Conservation (phyloP, 2,888 invertebrate species). For the Agrotis segetum region DNA sequence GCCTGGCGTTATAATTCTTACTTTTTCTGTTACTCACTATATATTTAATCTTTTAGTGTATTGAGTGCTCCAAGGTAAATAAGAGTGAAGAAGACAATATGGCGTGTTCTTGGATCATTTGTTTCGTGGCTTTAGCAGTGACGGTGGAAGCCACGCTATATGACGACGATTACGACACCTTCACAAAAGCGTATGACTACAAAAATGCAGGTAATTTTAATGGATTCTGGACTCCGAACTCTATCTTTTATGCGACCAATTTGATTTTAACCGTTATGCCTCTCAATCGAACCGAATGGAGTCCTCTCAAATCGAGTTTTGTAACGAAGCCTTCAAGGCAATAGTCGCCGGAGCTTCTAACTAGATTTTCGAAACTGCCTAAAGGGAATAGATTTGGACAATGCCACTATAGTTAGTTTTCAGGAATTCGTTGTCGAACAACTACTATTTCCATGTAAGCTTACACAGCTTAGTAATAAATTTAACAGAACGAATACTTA, state of each 20-base stretch:
- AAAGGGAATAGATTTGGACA: slow-evolving; percentile 63
- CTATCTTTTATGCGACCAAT: slow-evolving; percentile 64
- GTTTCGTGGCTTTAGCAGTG: slow-evolving; percentile 75
- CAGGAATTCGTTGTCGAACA: not conserved
- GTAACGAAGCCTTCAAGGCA: slow-evolving; percentile 73
- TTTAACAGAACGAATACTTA: slow-evolving; percentile 2
- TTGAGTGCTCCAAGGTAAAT: slow-evolving; percentile 62
- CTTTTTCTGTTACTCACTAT: slow-evolving; percentile 3
- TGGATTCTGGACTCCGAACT: slow-evolving; percentile 46
- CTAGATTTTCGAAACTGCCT: slow-evolving; percentile 67
- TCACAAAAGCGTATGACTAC: slow-evolving; percentile 85
- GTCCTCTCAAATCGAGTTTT: slow-evolving; percentile 75
- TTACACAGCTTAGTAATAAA: slow-evolving; percentile 2
- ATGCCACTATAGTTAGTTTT: slow-evolving; percentile 47
- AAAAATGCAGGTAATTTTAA: slow-evolving; percentile 80
- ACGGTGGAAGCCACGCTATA: slow-evolving; percentile 81
- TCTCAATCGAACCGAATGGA: slow-evolving; percentile 71
- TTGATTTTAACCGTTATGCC: slow-evolving; percentile 72
- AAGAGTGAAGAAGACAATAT: slow-evolving; percentile 69
- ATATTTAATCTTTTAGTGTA: slow-evolving; percentile 51
- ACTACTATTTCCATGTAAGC: not conserved
- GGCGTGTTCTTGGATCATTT: slow-evolving; percentile 77
- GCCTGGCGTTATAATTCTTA: slow-evolving; percentile 28
- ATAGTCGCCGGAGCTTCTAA: slow-evolving; percentile 68
- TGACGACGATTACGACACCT: slow-evolving; percentile 87